phyloP scores from a whole-genome alignment of 1,140 invertebrate species.

The Drosophila willistoni region DNA sequence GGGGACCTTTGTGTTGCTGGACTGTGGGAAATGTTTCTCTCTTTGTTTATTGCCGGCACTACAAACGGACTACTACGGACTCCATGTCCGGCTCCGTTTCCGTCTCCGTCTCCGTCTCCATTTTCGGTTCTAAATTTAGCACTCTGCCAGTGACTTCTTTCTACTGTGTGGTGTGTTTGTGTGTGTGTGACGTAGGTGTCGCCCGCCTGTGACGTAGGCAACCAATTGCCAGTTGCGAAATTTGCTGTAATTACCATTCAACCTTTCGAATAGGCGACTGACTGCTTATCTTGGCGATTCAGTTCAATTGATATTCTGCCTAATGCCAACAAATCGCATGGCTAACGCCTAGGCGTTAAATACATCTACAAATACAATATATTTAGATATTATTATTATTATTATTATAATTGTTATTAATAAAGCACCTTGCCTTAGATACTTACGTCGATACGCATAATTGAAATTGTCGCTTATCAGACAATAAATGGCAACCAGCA shows the following conservation, averaged over 20 bases:
- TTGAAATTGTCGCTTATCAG: constrained; percentile 48
- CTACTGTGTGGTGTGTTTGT: not conserved
- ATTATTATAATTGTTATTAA: constrained; percentile 40
- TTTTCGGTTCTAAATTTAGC: constrained; percentile 42
- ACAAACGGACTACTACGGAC: not conserved
- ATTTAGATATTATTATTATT: constrained; percentile 22
- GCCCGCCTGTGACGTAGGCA: constrained; percentile 58
- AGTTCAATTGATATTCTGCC: constrained; percentile 30
- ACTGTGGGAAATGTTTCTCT: not conserved
- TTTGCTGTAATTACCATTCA: constrained; percentile 63
- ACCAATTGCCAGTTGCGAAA: constrained; percentile 54
- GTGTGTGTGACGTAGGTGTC: constrained; percentile 60
- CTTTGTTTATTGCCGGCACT: not conserved
- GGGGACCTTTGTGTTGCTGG: not conserved
- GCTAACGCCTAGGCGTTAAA: constrained; percentile 35
- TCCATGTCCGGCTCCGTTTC: not conserved
- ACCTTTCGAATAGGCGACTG: constrained; percentile 4
- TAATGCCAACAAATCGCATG: constrained; percentile 51
- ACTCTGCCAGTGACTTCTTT: constrained; percentile 30
- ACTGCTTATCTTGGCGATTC: not conserved
- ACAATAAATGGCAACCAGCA: not conserved
- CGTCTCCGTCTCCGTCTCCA: not conserved
- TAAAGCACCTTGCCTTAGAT: constrained; percentile 27
- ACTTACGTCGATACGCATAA: constrained; percentile 33
- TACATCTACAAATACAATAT: constrained; percentile 16